These are phyloP conservation scores for Vulpes vulpes DNA, from an alignment of 2,113 vertebrate genomes.

Conservation along the genomic window DNA sequence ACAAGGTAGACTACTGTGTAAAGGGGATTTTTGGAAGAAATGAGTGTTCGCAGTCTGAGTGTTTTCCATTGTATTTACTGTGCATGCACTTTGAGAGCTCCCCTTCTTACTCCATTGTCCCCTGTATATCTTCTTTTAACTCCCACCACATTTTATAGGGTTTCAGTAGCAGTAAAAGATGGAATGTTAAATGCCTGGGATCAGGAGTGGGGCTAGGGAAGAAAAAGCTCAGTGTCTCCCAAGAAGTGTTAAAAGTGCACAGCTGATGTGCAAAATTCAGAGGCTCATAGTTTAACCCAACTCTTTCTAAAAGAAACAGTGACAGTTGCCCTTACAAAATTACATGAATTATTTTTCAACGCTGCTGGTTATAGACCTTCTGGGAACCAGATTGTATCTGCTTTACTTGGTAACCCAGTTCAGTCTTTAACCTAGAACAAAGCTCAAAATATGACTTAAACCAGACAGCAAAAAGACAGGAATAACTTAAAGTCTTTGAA, in stretches of 20 bases:
- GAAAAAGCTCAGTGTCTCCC: background rate
- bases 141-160: background rate
- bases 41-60: background rate
- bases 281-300: background rate
- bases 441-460: slow-evolving; percentile 62
- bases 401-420: slow-evolving; percentile 51
- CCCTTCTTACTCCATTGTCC: background rate
- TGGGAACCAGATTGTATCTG: background rate
- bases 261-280: background rate
- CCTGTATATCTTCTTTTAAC: background rate
- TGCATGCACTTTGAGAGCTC: background rate
- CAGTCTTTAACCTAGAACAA: slow-evolving; percentile 65
- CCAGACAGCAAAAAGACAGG: slow-evolving; percentile 52
- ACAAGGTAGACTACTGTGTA: background rate
- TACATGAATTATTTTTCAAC: slow-evolving; percentile 41
- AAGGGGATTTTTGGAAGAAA: background rate
- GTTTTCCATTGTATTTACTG: background rate
- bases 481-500: slow-evolving; percentile 66
- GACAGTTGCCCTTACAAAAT: background rate
- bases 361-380: background rate
- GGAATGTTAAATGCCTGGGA: background rate
- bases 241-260: background rate
- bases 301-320: background rate
- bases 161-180: background rate
- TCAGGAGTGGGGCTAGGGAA: background rate